Conservation (phyloP, 1,140 invertebrate species). For the Zaprionus africanus region DNA sequence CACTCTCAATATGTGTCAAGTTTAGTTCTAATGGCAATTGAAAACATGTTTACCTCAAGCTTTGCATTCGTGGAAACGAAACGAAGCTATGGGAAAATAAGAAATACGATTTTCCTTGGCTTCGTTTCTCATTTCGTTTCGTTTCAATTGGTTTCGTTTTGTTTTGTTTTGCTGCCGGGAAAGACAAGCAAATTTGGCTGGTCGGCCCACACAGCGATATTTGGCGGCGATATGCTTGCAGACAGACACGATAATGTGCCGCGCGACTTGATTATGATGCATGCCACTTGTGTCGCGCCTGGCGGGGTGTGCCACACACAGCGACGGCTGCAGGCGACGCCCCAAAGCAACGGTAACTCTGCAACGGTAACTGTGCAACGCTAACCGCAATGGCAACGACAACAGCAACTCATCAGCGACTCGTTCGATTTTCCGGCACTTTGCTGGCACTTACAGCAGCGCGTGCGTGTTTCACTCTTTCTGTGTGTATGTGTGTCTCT, state of each 20-base stretch:
- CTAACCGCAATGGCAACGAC: background rate
- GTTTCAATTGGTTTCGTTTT: background rate
- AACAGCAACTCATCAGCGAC: conserved; percentile 3
- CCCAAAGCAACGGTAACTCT: background rate
- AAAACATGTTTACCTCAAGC: background rate
- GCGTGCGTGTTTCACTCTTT: background rate
- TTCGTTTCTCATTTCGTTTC: background rate
- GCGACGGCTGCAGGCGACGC: conserved; percentile 1
- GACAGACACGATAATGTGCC: conserved; percentile 8
- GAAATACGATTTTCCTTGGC: conserved; percentile 4
- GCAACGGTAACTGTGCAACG: background rate
- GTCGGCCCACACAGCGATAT: conserved; percentile 1
- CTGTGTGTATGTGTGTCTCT: background rate
- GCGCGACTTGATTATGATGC: conserved; percentile 9
- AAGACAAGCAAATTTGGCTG: background rate
- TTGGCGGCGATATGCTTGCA: conserved; percentile 5
- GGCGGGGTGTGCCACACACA: conserved; percentile 4
- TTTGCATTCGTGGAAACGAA: background rate
- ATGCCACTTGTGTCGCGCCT: conserved; percentile 5
- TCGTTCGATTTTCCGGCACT: conserved; percentile 2
- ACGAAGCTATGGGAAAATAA: background rate
- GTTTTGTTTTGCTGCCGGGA: background rate
- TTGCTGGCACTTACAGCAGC: conserved; percentile 4
- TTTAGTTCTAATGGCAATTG: background rate
- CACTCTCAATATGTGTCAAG: background rate